Conservation (phyloP, 2,113 vertebrate genomes). For the Varanus salvator region DNA sequence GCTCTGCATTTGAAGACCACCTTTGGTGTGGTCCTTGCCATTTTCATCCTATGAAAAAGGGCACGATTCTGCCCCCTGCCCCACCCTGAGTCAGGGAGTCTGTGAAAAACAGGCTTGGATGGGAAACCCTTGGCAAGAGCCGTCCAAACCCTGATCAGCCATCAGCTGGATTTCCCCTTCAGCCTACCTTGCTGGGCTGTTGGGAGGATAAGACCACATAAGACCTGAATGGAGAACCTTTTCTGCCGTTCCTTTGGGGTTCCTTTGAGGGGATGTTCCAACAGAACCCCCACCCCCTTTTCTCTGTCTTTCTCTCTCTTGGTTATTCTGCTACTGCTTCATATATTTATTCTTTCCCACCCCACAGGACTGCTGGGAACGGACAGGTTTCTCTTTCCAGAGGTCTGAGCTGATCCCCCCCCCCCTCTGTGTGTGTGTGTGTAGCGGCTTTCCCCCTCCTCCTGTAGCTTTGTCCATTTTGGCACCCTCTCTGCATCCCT, state of each 20-base stretch:
- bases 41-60: not conserved
- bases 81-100: not conserved
- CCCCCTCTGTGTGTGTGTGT: too few relatives aligned
- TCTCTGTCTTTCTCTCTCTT: not conserved
- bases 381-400: too few relatives aligned
- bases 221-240: not conserved
- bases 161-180: not conserved
- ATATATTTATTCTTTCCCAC: too few relatives aligned
- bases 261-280: too few relatives aligned
- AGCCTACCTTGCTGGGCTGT: not conserved
- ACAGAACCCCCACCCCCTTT: too few relatives aligned
- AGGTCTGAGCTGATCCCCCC: too few relatives aligned
- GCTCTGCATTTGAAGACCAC: not conserved
- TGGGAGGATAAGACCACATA: not conserved
- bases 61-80: not conserved
- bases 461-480: not conserved
- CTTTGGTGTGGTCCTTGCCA: not conserved
- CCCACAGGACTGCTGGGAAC: too few relatives aligned
- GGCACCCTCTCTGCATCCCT: not conserved
- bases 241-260: too few relatives aligned
- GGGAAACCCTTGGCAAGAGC: not conserved
- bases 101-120: not conserved
- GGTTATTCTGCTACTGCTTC: not conserved
- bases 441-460: not conserved
- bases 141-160: not conserved